Evolutionary conservation across 2,113 vertebrate genomes (phyloP).

Genomic region (Scomber japonicus): DNA sequence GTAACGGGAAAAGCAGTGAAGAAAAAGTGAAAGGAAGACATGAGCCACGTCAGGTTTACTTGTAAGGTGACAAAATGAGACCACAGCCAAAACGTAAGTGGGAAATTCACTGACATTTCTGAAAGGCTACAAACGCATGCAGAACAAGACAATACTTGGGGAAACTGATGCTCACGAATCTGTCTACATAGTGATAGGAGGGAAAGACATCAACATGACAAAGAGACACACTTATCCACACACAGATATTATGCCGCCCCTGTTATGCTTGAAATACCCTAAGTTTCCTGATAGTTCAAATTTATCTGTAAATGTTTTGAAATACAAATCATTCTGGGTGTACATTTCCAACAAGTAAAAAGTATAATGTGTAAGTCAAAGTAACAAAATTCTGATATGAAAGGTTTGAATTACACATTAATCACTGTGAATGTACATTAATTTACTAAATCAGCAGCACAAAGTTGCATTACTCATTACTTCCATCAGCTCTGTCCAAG

Average conservation of each 20-base stretch:
- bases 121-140: conserved; percentile 1
- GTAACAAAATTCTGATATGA: background rate
- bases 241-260: too few species aligned
- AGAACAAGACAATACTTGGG: conserved; percentile 11
- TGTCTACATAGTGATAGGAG: background rate
- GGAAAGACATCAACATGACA: background rate
- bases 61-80: conserved; percentile 57
- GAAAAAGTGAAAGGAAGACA: conserved; percentile 51
- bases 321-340: background rate
- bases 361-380: too few species aligned
- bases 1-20: conserved; percentile 29
- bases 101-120: conserved; percentile 73
- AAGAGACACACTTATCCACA: background rate
- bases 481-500: too few species aligned
- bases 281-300: too few species aligned
- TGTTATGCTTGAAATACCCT: too few species aligned
- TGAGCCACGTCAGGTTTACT: background rate
- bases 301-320: too few species aligned
- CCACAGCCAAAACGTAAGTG: background rate
- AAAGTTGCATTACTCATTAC: too few species aligned
- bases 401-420: too few species aligned
- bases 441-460: too few species aligned
- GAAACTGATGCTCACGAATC: conserved; percentile 7
- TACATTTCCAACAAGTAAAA: background rate
- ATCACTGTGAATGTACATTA: too few species aligned